phyloP scores from a whole-genome alignment of 2,888 invertebrate species.

The Pinctada fucata region DNA sequence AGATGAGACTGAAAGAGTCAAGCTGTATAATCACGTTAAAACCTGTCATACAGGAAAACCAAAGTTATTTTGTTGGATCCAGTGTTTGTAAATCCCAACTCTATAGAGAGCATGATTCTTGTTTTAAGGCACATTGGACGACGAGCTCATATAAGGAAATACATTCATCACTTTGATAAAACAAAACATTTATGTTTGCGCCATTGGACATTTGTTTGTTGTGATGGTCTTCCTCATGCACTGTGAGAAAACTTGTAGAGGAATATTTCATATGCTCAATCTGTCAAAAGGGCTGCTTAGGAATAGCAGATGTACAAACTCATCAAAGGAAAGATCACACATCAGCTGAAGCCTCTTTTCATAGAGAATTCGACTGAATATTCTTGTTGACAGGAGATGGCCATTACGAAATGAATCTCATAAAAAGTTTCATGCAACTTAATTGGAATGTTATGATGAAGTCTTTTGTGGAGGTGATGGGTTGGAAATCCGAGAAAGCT shows the following conservation, averaged over 20 bases:
- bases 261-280: constrained; percentile 24
- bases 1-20: no score
- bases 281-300: constrained; percentile 6
- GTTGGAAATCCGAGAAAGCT: not conserved
- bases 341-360: not conserved
- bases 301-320: not conserved
- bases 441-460: constrained; percentile 12
- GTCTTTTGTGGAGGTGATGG: not conserved
- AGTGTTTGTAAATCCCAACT: constrained; percentile 35
- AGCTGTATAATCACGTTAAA: constrained; percentile 19
- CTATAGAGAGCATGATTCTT: constrained; percentile 17
- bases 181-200: no score
- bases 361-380: constrained; percentile 15
- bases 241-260: constrained; percentile 23
- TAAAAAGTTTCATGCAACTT: constrained; percentile 12
- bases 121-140: constrained; percentile 24
- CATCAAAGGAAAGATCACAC: not conserved
- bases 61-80: constrained; percentile 27
- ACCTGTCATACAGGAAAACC: constrained; percentile 8
- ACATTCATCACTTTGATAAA: constrained; percentile 6
- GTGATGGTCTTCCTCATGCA: constrained; percentile 31
- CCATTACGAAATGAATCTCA: constrained; percentile 23
- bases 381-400: not conserved
- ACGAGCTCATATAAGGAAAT: constrained; percentile 15
- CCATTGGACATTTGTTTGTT: constrained; percentile 33